Conservation (phyloP, 2,113 vertebrate genomes). For the Cephalophus harveyi region DNA sequence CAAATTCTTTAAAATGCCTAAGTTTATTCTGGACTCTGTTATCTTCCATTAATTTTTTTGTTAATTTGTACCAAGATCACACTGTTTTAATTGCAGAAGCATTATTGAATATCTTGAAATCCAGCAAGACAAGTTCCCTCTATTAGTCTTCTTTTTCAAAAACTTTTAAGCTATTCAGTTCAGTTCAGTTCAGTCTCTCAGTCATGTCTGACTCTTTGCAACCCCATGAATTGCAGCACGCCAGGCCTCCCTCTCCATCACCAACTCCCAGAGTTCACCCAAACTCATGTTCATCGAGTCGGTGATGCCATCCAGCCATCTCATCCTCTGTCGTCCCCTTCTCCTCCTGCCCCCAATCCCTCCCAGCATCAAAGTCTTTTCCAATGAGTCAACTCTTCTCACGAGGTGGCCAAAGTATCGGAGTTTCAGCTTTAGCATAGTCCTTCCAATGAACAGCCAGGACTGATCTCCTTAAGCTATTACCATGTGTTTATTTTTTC, state of each 20-base stretch:
- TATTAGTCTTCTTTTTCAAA: conserved; percentile 2
- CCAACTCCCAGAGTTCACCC: no score
- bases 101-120: not conserved
- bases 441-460: no score
- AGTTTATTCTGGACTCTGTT: not conserved
- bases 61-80: not conserved
- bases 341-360: no score
- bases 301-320: no score
- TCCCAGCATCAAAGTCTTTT: no score
- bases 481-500: not conserved
- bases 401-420: no score
- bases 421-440: no score
- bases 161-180: not conserved
- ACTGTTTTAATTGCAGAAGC: not conserved
- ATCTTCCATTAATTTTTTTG: not conserved
- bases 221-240: not conserved
- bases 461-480: not conserved
- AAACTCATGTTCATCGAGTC: no score
- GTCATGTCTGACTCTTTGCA: not conserved
- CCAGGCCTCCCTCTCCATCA: no score
- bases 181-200: not conserved
- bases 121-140: not conserved
- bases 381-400: no score
- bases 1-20: not conserved
- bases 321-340: no score